Conservation (phyloP, 2,113 vertebrate genomes). For the Callorhinus ursinus region DNA sequence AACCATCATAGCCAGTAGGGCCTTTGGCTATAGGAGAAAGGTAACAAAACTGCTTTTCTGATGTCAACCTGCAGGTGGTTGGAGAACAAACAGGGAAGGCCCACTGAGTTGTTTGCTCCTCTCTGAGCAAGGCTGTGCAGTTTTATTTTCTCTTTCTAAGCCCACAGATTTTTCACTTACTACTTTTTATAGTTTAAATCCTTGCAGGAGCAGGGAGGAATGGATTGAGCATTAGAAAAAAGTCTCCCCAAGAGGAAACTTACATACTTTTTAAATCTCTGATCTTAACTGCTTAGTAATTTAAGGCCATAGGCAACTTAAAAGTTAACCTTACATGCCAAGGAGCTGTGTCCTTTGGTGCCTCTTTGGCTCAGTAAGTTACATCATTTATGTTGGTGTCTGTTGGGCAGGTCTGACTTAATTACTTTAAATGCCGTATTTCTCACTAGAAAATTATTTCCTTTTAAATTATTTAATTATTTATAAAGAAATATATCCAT, state of each 20-base stretch:
- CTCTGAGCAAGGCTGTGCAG: neutral
- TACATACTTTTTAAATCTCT: neutral
- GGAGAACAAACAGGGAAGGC: neutral
- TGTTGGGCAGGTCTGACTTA: neutral
- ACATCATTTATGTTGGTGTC: neutral
- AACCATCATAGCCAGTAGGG: neutral
- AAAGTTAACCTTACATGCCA: neutral
- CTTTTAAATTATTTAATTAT: neutral
- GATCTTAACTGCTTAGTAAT: neutral
- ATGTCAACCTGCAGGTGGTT: neutral
- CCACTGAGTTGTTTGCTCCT: neutral
- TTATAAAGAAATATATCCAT: neutral
- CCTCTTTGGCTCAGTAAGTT: neutral
- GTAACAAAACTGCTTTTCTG: neutral
- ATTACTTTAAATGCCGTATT: neutral
- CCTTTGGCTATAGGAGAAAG: neutral
- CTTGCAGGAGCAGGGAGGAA: neutral
- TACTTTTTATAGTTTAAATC: neutral
- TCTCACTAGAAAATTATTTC: neutral
- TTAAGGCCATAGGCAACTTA: neutral
- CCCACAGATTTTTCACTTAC: neutral
- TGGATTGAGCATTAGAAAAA: neutral
- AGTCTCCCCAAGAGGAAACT: neutral
- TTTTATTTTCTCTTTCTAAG: neutral
- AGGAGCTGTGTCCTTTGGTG: neutral